Evolutionary conservation across 2,888 invertebrate species (phyloP).

Genomic region (Acleris holmiana): DNA sequence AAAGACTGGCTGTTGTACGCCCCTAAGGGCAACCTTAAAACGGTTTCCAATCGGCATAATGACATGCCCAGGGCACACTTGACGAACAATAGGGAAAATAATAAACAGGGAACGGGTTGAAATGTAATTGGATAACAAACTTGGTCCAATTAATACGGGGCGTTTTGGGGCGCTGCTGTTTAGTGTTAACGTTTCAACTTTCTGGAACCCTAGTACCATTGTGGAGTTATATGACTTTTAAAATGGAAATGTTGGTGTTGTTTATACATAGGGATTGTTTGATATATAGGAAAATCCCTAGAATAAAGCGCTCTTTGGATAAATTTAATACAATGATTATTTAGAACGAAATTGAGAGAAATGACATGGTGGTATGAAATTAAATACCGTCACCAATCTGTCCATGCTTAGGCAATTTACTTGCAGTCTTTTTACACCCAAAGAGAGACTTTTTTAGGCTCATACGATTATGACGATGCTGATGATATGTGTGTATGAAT

Average conservation of each 20-base stretch:
- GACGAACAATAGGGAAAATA: conserved; percentile 26
- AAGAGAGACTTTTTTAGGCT: too few relatives aligned
- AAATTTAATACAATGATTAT: too few relatives aligned
- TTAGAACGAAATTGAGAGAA: too few relatives aligned
- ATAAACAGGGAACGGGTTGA: conserved; percentile 27
- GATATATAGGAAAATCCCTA: too few relatives aligned
- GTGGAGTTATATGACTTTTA: conserved; percentile 10
- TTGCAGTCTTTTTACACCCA: too few relatives aligned
- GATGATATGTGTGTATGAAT: too few relatives aligned
- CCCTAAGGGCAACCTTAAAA: conserved; percentile 11
- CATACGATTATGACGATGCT: too few relatives aligned
- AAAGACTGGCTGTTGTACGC: too few relatives aligned
- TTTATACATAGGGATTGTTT: not conserved
- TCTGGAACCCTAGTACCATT: not conserved
- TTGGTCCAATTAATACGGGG: conserved; percentile 22
- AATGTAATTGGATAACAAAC: conserved; percentile 31
- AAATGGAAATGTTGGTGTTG: not conserved
- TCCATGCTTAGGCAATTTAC: too few relatives aligned
- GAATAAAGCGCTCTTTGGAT: too few relatives aligned
- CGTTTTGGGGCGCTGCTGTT: conserved; percentile 2
- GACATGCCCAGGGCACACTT: conserved; percentile 12
- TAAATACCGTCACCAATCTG: too few relatives aligned
- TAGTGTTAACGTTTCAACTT: conserved; percentile 11
- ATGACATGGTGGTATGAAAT: too few relatives aligned
- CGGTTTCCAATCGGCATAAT: conserved; percentile 28